A percentile compares a stretch with the other conserved stretches of the same genome.
Evolutionary conservation across 1,140 invertebrate genomes (phyloP).

Genomic region (Zelostemma sp.): DNA sequence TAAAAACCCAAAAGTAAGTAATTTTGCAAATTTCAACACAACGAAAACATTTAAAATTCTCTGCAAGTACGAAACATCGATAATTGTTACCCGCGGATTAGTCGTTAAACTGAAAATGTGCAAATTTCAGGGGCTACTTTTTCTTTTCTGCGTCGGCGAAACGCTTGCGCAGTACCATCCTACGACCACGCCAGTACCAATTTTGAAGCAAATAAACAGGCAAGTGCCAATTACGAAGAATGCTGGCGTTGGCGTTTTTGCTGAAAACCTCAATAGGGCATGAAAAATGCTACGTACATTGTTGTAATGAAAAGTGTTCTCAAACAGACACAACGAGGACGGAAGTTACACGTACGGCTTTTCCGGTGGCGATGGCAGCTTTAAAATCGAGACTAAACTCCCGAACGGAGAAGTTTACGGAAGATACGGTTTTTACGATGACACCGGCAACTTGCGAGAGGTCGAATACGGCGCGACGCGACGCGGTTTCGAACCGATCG

Average conservation of each 20-base stretch:
- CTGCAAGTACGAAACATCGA: too few relatives aligned
- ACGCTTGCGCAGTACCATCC: conserved; percentile 60
- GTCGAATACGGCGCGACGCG: conserved; percentile 84
- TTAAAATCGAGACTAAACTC: conserved; percentile 92
- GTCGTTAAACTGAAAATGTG: not conserved
- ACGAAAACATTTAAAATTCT: too few relatives aligned
- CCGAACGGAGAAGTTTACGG: conserved; percentile 85
- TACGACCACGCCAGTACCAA: conserved; percentile 79
- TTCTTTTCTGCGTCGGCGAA: conserved; percentile 49
- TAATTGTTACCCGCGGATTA: too few relatives aligned
- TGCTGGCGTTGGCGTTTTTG: not conserved
- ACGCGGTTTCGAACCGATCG: conserved; percentile 81
- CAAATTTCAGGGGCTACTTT: conserved; percentile 50
- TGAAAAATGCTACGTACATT: too few relatives aligned
- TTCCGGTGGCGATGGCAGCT: conserved; percentile 90
- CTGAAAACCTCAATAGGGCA: not conserved
- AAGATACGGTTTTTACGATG: conserved; percentile 87
- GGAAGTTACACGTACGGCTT: conserved; percentile 91
- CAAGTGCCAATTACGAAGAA: conserved; percentile 45
- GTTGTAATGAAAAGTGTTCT: too few relatives aligned
- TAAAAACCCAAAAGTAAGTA: too few relatives aligned
- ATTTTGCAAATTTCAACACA: too few relatives aligned
- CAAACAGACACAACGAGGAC: conserved; percentile 85
- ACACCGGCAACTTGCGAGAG: conserved; percentile 77
- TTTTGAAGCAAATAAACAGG: conserved; percentile 87